Evolutionary conservation across 2,113 vertebrate genomes (phyloP).

Genomic region (Kryptolebias marmoratus): DNA sequence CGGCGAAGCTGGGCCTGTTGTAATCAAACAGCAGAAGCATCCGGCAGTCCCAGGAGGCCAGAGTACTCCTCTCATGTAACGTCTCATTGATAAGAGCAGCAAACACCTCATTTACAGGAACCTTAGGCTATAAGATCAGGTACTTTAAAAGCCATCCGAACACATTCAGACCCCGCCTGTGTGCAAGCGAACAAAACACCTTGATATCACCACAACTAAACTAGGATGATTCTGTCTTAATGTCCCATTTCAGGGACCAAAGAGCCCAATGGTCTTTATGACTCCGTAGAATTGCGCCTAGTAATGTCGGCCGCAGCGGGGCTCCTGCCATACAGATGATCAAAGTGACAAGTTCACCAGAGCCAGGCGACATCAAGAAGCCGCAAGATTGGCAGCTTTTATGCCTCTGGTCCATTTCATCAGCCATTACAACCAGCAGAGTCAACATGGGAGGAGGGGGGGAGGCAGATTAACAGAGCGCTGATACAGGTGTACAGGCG

Average conservation of each 20-base stretch:
- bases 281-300: slow-evolving; percentile 58
- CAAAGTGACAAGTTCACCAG: slow-evolving; percentile 70
- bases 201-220: slow-evolving; percentile 78
- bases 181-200: slow-evolving; percentile 74
- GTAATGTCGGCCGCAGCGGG: slow-evolving; percentile 76
- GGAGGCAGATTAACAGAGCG: slow-evolving; percentile 78
- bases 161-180: slow-evolving; percentile 67
- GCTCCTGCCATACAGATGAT: slow-evolving; percentile 68
- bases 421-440: slow-evolving; percentile 68
- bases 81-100: slow-evolving; percentile 78
- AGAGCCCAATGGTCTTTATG: slow-evolving; percentile 74
- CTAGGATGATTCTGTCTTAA: slow-evolving; percentile 84
- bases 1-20: slow-evolving; percentile 38
- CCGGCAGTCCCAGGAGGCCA: slow-evolving; percentile 17
- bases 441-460: slow-evolving; percentile 65
- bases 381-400: slow-evolving; percentile 76
- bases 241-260: slow-evolving; percentile 81
- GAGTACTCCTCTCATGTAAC: slow-evolving; percentile 70
- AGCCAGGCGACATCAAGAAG: slow-evolving; percentile 66
- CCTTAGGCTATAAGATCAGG: slow-evolving; percentile 76
- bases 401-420: slow-evolving; percentile 77
- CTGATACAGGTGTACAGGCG: slow-evolving; percentile 80
- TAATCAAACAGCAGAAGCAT: slow-evolving; percentile 36
- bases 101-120: slow-evolving; percentile 80
- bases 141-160: slow-evolving; percentile 78